Base-by-base conservation (phyloP, 2,888 invertebrate genomes). In the Pachliopta kotzebuea region DNA sequence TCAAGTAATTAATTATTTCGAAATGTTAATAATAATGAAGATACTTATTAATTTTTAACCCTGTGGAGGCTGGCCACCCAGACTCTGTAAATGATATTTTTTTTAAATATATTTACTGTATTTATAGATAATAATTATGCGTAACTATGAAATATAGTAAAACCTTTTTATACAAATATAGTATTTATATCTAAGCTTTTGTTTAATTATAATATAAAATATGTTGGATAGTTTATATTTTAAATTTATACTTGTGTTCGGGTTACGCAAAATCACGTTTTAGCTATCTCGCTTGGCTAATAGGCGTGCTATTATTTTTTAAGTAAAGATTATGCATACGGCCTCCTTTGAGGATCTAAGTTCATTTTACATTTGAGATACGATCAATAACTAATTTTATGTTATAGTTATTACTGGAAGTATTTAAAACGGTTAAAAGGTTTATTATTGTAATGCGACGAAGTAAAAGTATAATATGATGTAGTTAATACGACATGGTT, bases 401-500 rank as follows among this genome's bases (percentile, higher is more conserved):
- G 7, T 45, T 18, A n/a, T n/a, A n/a, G n/a, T 45, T 7, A n/a
- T n/a, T 7, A 45, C 18, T 45, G n/a, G n/a, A 45, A 45, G 1
- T 0, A 45, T 45, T n/a, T 45, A 7, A 26, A 45, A 45, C n/a
- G n/a, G 4, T 45, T 14, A 37, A 37, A 11, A 6, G 4, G 11
- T 45, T 18, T n/a, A 45, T 45, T 0, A n/a, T 7, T 45, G n/a
- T n/a, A 7, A 45, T 45, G 18, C 7, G 45, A 18, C n/a, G 45
- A 45, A 45, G 45, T 45, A n/a, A 45, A 45, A n/a, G 37, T 37
- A 37, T 11, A 9, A n/a, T 45, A 18, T 42, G 21, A 60, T 9
- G 54, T 55, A 24, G 29, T 64, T 64, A 61, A 42, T 65, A 54
- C 18, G 61, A 65, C 56, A 14, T 63, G 62, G 63, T 60, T 63